phyloP scores from a whole-genome alignment of 2,888 invertebrate species.

The Phortica okadai region DNA sequence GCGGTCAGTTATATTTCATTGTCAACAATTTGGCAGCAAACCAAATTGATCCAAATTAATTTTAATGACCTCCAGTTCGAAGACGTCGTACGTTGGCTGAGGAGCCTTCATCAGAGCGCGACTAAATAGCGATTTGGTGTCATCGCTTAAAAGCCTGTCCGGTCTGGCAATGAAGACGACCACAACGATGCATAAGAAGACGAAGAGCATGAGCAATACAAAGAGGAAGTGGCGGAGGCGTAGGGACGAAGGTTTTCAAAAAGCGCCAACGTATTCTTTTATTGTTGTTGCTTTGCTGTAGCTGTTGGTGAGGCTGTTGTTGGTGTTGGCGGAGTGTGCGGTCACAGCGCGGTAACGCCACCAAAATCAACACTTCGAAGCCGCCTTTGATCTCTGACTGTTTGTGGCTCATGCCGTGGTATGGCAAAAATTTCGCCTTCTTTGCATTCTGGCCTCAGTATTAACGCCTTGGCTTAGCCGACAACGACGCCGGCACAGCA shows the following conservation, averaged over 20 bases:
- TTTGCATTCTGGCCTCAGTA: constrained; percentile 29
- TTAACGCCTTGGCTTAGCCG: constrained; percentile 44
- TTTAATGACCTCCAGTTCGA: constrained; percentile 71
- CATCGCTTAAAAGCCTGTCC: constrained; percentile 76
- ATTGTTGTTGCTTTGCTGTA: neutral
- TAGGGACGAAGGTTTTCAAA: neutral
- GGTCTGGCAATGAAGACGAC: constrained; percentile 55
- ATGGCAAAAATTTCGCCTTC: constrained; percentile 61
- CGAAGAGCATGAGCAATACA: neutral
- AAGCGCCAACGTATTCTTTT: constrained; percentile 3
- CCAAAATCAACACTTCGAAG: constrained; percentile 50
- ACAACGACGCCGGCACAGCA: constrained; percentile 36
- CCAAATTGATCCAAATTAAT: constrained; percentile 76
- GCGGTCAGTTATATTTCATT: constrained; percentile 68
- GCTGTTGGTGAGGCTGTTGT: neutral
- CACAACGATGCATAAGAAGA: constrained; percentile 7
- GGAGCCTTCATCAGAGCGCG: constrained; percentile 53
- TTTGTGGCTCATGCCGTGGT: constrained; percentile 44
- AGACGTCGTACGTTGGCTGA: constrained; percentile 12
- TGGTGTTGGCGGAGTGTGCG: neutral
- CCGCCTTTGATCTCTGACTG: constrained; percentile 61
- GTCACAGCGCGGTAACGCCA: constrained; percentile 48
- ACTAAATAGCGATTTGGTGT: constrained; percentile 77
- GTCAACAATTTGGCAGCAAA: constrained; percentile 74
- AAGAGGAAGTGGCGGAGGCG: neutral